Percentiles rank a stretch among this genome's conserved stretches.
Evolutionary conservation across 2,797 vertebrate species (phyloP).

Genomic region (Platyrinchus mystaceus): DNA sequence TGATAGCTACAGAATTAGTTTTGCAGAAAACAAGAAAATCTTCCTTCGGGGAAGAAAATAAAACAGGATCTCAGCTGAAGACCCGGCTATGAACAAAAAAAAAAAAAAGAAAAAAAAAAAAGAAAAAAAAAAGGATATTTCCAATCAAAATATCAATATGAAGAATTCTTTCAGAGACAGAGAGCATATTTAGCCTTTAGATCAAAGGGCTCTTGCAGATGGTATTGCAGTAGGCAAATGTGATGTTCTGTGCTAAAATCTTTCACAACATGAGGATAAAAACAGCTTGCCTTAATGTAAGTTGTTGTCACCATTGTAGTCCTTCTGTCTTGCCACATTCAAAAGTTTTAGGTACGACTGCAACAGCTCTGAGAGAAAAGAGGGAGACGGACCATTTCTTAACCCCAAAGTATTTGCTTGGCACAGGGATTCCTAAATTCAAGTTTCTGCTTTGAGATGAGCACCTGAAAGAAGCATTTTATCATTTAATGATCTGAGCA

Average conservation of each 20-base stretch:
- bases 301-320: neutral
- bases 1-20: neutral
- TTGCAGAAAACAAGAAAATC: neutral
- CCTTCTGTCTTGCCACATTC: neutral
- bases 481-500: neutral
- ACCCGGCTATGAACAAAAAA: neutral
- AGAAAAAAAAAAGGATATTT: neutral
- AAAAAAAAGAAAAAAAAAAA: neutral
- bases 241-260: neutral
- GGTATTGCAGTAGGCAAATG: neutral
- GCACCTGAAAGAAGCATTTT: neutral
- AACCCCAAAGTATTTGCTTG: neutral
- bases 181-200: neutral
- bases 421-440: neutral
- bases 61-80: neutral
- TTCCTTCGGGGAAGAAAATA: neutral
- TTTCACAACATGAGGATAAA: neutral
- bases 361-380: neutral
- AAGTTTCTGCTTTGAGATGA: neutral
- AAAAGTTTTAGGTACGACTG: neutral
- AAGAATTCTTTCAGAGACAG: neutral
- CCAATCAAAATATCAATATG: neutral
- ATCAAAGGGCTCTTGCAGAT: neutral
- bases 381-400: fast-evolving
- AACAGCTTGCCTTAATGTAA: neutral